Base-by-base conservation (phyloP, 2,113 vertebrate genomes). In the Struthidea cinerea region DNA sequence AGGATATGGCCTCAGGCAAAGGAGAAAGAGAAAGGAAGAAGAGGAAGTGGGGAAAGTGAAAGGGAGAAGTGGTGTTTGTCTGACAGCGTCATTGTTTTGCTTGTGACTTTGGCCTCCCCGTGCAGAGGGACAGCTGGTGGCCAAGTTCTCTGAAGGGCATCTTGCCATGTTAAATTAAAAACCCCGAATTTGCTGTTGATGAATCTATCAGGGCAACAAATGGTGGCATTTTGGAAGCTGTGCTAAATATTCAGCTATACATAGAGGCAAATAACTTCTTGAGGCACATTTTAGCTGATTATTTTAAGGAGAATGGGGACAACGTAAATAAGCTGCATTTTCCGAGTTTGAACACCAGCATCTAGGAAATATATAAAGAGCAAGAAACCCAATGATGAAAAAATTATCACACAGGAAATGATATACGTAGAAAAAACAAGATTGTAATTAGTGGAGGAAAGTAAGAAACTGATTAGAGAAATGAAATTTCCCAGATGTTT, bases 401-500 rank as follows among this genome's bases (percentile, higher is more conserved):
- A 84, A 95, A 95, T 85, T 89, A 50, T 92, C 6, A 44, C 92
- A 94, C 75, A 96, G 68, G 60, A 79, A 87, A 87, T 96, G 27
- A 97, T 96, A 83, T 78, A 88, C 21, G 46, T 90, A 80, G 46
- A 42, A 94, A 91, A 96, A 73, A 69, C 85, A 95, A 79, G 79
- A 76, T 93, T 89, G 61, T 90, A 97, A 87, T 95, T 84, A 88
- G 92, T 50, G 37, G 84, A 86, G 84, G 94, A 96, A 96, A 97
- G 95, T 94, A 96, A 69, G 94, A 93, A 89, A 89, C 94, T 70
- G 90, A 97, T 96, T 90, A 96, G 94, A 95, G 93, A 96, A 95
- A 92, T 93, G 56, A 91, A 95, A 63, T 94, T 94, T 96, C 88
- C 83, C 90, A 96, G 96, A 94, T 84, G 67, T 91, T 95, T 93